A percentile compares a stretch with the other conserved stretches of the same genome.
Conservation (phyloP, 2,113 vertebrate genomes). For the Labrus mixtus region DNA sequence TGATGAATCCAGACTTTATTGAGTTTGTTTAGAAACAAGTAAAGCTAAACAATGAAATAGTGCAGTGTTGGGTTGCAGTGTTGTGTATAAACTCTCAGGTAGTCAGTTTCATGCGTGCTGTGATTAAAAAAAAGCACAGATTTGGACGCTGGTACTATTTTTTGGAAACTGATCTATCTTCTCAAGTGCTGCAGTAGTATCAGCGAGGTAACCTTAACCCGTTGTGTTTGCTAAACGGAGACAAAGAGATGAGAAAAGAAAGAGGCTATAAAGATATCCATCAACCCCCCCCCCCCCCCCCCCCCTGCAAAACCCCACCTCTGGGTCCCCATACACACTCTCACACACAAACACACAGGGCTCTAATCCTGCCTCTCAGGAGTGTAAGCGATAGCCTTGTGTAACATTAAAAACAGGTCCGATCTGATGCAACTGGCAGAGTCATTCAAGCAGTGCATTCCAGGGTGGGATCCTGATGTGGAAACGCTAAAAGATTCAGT, state of each 20-base stretch:
- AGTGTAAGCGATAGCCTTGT: conserved; percentile 81
- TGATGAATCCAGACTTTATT: not conserved
- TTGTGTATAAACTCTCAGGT: conserved; percentile 40
- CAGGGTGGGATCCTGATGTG: conserved; percentile 64
- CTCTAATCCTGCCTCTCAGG: conserved; percentile 80
- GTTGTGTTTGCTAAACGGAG: conserved; percentile 74
- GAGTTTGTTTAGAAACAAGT: conserved; percentile 44
- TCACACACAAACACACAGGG: conserved; percentile 52
- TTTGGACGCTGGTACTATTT: conserved; percentile 30
- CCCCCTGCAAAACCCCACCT: conserved; percentile 61
- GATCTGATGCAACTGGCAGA: conserved; percentile 77
- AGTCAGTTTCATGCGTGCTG: conserved; percentile 18
- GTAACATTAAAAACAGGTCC: conserved; percentile 75
- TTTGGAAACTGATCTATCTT: conserved; percentile 48
- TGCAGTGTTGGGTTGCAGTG: conserved; percentile 20
- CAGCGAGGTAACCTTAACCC: conserved; percentile 55
- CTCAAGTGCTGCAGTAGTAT: conserved; percentile 50
- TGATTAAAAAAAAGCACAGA: conserved; percentile 41
- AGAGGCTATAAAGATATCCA: conserved; percentile 75
- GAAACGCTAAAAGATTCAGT: conserved; percentile 65
- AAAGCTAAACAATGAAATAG: conserved; percentile 22
- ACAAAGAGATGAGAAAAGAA: conserved; percentile 75
- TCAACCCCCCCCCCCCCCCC: conserved; percentile 71
- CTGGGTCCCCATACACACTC: conserved; percentile 42
- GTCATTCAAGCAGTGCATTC: conserved; percentile 74